These are phyloP conservation scores for Centroberyx gerrardi DNA, from an alignment of 2,797 vertebrate genomes.

Conservation along the genomic window DNA sequence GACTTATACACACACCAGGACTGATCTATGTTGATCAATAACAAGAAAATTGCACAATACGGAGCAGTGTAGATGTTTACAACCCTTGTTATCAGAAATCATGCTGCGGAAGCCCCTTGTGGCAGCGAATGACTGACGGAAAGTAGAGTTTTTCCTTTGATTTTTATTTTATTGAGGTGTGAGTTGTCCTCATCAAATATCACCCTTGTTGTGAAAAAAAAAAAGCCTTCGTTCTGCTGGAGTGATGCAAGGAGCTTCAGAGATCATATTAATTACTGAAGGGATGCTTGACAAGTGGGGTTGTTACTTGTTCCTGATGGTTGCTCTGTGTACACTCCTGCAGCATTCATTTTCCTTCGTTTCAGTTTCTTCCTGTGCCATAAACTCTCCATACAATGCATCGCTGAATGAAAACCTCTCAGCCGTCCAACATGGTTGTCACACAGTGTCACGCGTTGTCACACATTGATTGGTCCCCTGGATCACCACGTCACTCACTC, in stretches of 20 bases:
- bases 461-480: not conserved
- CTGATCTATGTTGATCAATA: constrained; percentile 2
- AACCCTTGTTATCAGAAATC: not conserved
- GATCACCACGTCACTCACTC: not conserved
- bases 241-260: constrained; percentile 30
- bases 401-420: not conserved
- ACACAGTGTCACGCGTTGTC: not conserved
- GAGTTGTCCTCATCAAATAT: constrained; percentile 3
- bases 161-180: too few species aligned
- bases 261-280: constrained; percentile 19
- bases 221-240: not conserved
- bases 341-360: not conserved
- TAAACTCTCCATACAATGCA: not conserved
- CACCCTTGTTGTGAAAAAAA: not conserved
- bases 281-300: too few species aligned
- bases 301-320: not conserved
- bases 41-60: not conserved
- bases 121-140: too few species aligned
- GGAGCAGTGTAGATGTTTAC: constrained; percentile 7
- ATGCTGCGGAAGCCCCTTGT: too few species aligned
- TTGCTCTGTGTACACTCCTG: too few species aligned
- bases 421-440: not conserved
- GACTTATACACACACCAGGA: too few species aligned
- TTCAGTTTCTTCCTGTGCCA: not conserved
- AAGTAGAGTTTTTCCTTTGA: too few species aligned